Percentiles rank a stretch among this genome's conserved stretches.
phyloP scores from a whole-genome alignment of 1,140 invertebrate species.

The Heliconius melpomene region DNA sequence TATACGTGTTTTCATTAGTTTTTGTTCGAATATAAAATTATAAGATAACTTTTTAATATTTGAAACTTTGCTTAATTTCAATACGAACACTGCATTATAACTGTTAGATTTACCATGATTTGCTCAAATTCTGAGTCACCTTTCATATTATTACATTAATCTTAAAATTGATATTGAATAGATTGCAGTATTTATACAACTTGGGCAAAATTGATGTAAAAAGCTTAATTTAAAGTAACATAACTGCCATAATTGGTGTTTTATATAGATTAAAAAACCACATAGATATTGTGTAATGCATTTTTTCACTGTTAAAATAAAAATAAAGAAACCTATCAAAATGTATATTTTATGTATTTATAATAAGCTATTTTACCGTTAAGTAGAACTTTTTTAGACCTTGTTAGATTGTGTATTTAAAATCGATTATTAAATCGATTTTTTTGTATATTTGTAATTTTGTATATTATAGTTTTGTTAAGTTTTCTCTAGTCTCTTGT shows the following conservation, averaged over 20 bases:
- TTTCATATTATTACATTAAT: not conserved
- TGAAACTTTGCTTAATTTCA: too few relatives aligned
- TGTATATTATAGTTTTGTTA: not conserved
- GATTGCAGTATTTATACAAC: not conserved
- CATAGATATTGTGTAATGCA: not conserved
- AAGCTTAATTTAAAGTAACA: not conserved
- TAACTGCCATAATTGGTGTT: not conserved
- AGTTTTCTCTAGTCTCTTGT: conserved; percentile 2
- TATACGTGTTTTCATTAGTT: too few relatives aligned
- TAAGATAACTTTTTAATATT: too few relatives aligned
- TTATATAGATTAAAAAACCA: not conserved
- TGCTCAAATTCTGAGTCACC: not conserved
- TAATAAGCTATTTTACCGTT: too few relatives aligned
- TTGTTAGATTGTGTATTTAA: not conserved
- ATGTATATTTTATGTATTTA: too few relatives aligned
- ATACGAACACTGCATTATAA: too few relatives aligned
- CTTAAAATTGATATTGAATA: too few relatives aligned
- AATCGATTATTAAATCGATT: not conserved
- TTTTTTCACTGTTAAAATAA: too few relatives aligned
- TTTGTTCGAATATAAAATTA: too few relatives aligned
- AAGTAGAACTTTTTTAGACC: not conserved
- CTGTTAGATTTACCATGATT: not conserved
- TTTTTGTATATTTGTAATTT: not conserved
- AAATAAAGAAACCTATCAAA: too few relatives aligned
- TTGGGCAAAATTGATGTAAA: not conserved